Percentiles rank a stretch among this genome's conserved stretches.
phyloP scores from a whole-genome alignment of 2,888 invertebrate species.

The Imbricaverruca yamaguchii region DNA sequence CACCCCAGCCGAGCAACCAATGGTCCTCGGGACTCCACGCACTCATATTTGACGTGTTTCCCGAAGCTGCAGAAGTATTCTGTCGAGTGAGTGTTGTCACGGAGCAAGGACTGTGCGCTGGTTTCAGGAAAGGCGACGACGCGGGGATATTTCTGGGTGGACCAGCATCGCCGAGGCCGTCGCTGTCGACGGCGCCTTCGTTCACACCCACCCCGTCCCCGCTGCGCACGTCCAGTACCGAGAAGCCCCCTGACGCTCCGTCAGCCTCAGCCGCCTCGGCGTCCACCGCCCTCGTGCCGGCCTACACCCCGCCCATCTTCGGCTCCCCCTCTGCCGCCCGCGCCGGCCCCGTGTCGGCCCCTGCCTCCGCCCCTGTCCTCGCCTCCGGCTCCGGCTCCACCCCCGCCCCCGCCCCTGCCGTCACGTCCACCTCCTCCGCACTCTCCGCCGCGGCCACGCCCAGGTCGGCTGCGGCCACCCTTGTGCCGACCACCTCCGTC shows the following conservation, averaged over 20 bases:
- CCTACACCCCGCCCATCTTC: background rate
- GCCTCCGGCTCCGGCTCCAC: background rate
- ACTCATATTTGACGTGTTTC: too few relatives aligned
- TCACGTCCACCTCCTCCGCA: background rate
- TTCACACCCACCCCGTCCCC: background rate
- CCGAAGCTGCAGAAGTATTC: too few relatives aligned
- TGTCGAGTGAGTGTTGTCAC: too few relatives aligned
- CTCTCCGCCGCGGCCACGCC: background rate
- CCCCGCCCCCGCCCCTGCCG: background rate
- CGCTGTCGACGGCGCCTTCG: background rate
- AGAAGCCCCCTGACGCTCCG: background rate
- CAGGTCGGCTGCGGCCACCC: too few relatives aligned
- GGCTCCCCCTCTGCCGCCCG: background rate
- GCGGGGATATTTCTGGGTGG: background rate
- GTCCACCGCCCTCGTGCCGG: background rate
- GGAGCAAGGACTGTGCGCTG: too few relatives aligned
- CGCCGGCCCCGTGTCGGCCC: background rate
- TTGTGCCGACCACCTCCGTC: too few relatives aligned
- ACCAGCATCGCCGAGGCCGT: background rate
- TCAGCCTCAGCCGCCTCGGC: background rate
- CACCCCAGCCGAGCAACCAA: too few relatives aligned
- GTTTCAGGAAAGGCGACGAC: conserved; percentile 1
- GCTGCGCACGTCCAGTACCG: background rate
- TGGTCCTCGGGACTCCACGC: too few relatives aligned
- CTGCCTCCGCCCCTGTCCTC: background rate